phyloP scores from a whole-genome alignment of 1,140 invertebrate species.

The Gryllus bimaculatus region DNA sequence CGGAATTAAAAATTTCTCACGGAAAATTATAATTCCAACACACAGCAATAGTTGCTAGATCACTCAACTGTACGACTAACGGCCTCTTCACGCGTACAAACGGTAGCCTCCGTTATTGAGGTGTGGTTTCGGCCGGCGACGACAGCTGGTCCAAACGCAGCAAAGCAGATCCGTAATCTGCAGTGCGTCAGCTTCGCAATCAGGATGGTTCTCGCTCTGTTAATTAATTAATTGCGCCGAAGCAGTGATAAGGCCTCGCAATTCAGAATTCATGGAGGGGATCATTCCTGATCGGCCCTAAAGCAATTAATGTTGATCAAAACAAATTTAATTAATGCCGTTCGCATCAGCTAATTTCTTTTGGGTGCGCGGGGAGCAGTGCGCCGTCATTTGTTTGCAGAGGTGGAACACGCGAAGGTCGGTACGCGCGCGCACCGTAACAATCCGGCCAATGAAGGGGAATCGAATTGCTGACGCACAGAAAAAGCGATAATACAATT shows the following conservation, averaged over 20 bases:
- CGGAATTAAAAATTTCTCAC: no score
- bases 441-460: no score
- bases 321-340: constrained; percentile 2
- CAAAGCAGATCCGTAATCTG: neutral
- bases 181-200: neutral
- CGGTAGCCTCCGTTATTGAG: no score
- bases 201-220: neutral
- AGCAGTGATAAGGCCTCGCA: neutral
- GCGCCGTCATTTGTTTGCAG: neutral
- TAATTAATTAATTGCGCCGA: neutral
- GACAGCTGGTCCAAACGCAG: neutral
- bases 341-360: constrained; percentile 4
- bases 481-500: no score
- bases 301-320: neutral
- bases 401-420: no score
- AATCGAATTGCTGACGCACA: no score
- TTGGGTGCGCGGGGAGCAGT: neutral
- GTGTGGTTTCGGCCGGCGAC: no score
- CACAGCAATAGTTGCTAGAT: no score
- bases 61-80: no score
- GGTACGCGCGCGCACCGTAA: no score
- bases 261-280: neutral
- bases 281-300: neutral
- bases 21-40: no score
- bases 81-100: no score